Evolutionary conservation across 1,140 invertebrate genomes (phyloP).

Genomic region (Charaxes varanes): DNA sequence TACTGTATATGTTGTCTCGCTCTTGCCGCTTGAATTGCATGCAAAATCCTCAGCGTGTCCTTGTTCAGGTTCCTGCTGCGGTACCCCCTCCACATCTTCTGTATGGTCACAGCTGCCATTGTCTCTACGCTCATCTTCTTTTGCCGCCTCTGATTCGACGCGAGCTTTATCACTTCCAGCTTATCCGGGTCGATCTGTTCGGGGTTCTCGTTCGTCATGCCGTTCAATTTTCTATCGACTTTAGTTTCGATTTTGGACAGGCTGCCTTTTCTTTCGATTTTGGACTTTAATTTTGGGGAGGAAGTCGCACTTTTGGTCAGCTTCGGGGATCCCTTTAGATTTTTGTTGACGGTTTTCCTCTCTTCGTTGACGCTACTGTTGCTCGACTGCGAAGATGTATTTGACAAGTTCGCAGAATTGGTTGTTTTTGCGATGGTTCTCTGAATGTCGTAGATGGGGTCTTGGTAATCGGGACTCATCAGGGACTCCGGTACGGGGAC

Average conservation of each 20-base stretch:
- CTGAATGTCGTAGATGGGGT: constrained; percentile 65
- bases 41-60: constrained; percentile 81
- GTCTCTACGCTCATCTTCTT: constrained; percentile 58
- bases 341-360: constrained; percentile 32
- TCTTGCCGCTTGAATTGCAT: constrained; percentile 85
- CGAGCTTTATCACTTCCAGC: constrained; percentile 46
- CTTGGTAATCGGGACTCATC: constrained; percentile 86
- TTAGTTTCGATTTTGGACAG: constrained; percentile 71
- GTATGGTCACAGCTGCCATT: constrained; percentile 85
- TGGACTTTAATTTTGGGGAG: constrained; percentile 64
- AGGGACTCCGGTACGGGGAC: constrained; percentile 89
- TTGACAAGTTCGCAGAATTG: constrained; percentile 31
- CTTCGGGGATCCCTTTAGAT: constrained; percentile 64
- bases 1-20: constrained; percentile 92
- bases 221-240: constrained; percentile 73
- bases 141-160: constrained; percentile 56
- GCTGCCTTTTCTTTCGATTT: constrained; percentile 62
- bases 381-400: constrained; percentile 51
- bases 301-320: constrained; percentile 66
- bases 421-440: constrained; percentile 44
- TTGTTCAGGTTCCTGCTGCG: constrained; percentile 85
- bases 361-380: constrained; percentile 53
- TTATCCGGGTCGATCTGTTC: constrained; percentile 52
- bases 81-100: constrained; percentile 92
- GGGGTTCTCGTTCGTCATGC: constrained; percentile 45